Base-by-base conservation (phyloP, 2,797 vertebrate genomes). In the Pseudomugil tenellus region DNA sequence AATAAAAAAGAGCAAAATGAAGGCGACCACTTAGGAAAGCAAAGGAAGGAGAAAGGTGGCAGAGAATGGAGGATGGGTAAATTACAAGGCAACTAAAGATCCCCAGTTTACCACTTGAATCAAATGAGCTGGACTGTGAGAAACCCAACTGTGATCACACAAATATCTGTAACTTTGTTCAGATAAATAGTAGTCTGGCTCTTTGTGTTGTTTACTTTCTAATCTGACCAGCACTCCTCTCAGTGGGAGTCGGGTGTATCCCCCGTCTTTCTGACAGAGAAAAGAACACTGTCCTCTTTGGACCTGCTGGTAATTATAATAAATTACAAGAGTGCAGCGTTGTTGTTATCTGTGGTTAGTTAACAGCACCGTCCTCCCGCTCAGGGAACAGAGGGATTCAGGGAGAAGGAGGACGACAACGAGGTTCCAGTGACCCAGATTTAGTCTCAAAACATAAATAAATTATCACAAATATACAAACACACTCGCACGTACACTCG, bases 281-380 rank as follows among this genome's bases (percentile, higher is more conserved):
- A 92, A 93, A 91, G 90, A 87, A 85, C 48, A 81, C 63, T 89
- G 93, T 93, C 93, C 93, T 95, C 92, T 90, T 93, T 58, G 82
- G 93, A 93, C 92, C 92, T 86, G 93, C 93, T 92, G 90, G 94
- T 96, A 95, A 96, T 95, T 96, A 93, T 95, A 95, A 95, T 96
- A 95, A 96, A 94, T 93, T 91, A 93, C 93, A 94, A 93, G 93
- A 91, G 92, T 74, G 88, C 88, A 75, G 92, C 81, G 88, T 89
- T 86, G 92, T 93, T 95, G 92, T 91, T 90, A 91, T 90, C 93
- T 91, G 92, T 92, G 94, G 93, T 95, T 93, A 88, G 89, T 72
- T 92, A 89, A 87, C 84, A 84, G 92, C 43, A 61, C 92, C 92
- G 91, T 91, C 94, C 94, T 93, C 84, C 72, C 71, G 70, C 77